Base-by-base conservation (phyloP, 2,113 vertebrate genomes). In the Megaleporinus macrocephalus region DNA sequence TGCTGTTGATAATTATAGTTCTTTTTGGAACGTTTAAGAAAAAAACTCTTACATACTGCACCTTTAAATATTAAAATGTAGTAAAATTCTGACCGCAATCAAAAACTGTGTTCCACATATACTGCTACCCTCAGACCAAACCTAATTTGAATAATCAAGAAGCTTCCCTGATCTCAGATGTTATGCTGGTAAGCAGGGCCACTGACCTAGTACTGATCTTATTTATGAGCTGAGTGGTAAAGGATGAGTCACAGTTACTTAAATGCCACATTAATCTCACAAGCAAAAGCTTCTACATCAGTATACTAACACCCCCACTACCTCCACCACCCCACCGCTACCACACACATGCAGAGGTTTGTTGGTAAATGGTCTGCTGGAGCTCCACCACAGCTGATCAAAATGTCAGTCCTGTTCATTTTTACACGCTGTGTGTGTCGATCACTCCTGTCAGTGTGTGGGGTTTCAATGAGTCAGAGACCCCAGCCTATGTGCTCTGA, bases 201-300 rank as follows among this genome's bases (percentile, higher is more conserved):
- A 15, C 26, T 30, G 22, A 53, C 65, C 20, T 22, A 53, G 44
- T 53, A 30, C 62, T 33, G 61, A 24, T 22, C 66, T 70, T 24
- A 70, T 70, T 70, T 44, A 70, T 44, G 36, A 44, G 36, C 33
- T 30, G 27, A 26, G 0, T 69, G 29, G 57, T 79, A 57, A 26
- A 36, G 65, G 1, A 33, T 70, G 65, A 59, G 49, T 79, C 76
- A 70, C 5, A 36, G 29, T 61, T 7, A 44, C 13, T 47, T 57
- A 29, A 29, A 63, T 62, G 68, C 14, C 22, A 49, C 59, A 80
- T 62, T 72, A 47, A 62, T 16, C 20, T n/a, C 49, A 69, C 24
- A 72, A 49, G 1, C 16, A 72, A 66, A 14, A 15, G n/a, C 30
- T 49, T 49, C 36, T 30, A 26, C 12, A 72, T 62, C 18, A 47